These are phyloP conservation scores for Coelopa frigida DNA, from an alignment of 1,140 invertebrate species.

Conservation along the genomic window DNA sequence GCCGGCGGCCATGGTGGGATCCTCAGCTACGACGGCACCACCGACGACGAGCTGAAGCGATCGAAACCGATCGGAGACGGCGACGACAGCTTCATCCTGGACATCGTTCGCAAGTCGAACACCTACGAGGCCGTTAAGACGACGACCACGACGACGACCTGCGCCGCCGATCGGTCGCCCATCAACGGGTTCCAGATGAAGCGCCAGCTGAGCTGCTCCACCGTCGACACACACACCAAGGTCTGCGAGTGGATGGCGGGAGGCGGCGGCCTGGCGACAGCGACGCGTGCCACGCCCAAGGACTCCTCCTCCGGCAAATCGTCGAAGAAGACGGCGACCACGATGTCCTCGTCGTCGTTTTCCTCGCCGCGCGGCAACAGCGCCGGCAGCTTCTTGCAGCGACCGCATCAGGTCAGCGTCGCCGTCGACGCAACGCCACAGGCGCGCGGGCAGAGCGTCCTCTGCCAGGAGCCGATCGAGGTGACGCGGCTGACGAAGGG, in stretches of 20 bases:
- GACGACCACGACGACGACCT: too few species aligned
- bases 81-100: conserved; percentile 40
- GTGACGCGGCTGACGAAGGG: conserved; percentile 37
- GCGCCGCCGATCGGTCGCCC: conserved; percentile 35
- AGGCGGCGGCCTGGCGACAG: neutral
- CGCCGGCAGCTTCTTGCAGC: conserved; percentile 40
- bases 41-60: conserved; percentile 42
- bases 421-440: conserved; percentile 67
- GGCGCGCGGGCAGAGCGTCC: conserved; percentile 59
- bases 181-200: conserved; percentile 54
- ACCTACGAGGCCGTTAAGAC: conserved; percentile 52
- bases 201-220: conserved; percentile 66
- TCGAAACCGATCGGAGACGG: conserved; percentile 25
- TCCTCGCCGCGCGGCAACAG: conserved; percentile 43
- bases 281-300: too few species aligned
- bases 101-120: conserved; percentile 42
- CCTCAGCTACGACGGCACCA: conserved; percentile 38
- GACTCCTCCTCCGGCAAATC: neutral
- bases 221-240: conserved; percentile 75
- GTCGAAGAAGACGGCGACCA: conserved; percentile 15
- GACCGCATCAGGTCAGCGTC: conserved; percentile 61
- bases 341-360: conserved; percentile 29
- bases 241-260: conserved; percentile 73
- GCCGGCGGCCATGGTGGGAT: too few species aligned
- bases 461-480: conserved; percentile 69